Base-by-base conservation (phyloP, 2,888 invertebrate genomes). In the Rotaria magnacalcarata region DNA sequence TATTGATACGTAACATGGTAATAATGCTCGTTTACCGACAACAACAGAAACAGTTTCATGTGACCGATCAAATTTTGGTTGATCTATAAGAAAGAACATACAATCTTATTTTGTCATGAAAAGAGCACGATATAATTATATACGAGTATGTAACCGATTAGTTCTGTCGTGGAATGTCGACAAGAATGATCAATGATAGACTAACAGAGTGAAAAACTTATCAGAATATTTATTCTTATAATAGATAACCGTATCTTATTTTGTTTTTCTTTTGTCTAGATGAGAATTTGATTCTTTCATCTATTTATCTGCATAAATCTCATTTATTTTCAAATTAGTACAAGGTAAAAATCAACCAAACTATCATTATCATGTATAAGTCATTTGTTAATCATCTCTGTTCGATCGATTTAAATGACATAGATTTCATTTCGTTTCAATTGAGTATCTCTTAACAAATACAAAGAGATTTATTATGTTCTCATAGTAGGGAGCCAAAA, bases 1-100 rank as follows among this genome's bases (percentile, higher is more conserved):
- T 60, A 60, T 60, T 60, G 58, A 60, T 74, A 74, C 74, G 43
- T 74, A 74, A 74, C 74, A 74, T 74, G 74, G 74, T 41, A 74
- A 74, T 41, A 74, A 41, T 74, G 43, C 43, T 41, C 74, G 74
- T 74, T 74, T 74, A 43, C 74, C 74, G 43, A 74, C 74, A 74
- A 74, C 74, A 74, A 74, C 74, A 34, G 74, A 74, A 74, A 74
- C n/a, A 74, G 43, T 74, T 74, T 74, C 74, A 41, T 34, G 21
- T 74, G 74, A 74, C 19, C 74, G 74, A 74, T 74, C 74, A 74
- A 74, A 74, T 41, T 74, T 74, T 41, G 74, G 41, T 60, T 60
- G 58, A 60, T 60, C 58, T 60, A n/a, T 27, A 27, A 60, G 11
- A 60, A 60, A 11, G 58, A 60, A 60, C 27, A 60, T 60, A 60